Conservation (phyloP, 2,888 invertebrate genomes). For the Phengaris arion region DNA sequence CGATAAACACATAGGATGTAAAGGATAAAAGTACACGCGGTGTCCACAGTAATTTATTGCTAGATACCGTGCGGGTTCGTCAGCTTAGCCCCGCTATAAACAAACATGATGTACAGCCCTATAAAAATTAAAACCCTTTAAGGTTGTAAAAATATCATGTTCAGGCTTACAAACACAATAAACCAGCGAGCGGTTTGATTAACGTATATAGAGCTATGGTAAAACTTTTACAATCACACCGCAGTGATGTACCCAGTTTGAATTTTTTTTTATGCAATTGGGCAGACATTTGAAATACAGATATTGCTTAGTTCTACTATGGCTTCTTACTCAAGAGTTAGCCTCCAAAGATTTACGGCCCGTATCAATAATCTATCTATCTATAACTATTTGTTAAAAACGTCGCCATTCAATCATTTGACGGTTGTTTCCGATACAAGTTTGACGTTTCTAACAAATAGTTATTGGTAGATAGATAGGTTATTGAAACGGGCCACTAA, state of each 20-base stretch:
- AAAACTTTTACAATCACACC: neutral
- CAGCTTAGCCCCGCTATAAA: constrained; percentile 12
- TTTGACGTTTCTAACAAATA: too few relatives aligned
- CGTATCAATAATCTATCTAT: too few relatives aligned
- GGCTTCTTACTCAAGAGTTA: neutral
- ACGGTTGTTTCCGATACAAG: too few relatives aligned
- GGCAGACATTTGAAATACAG: neutral
- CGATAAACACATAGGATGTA: constrained; percentile 19
- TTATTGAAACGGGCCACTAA: too few relatives aligned
- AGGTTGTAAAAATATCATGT: constrained; percentile 22
- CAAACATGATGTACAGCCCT: constrained; percentile 23
- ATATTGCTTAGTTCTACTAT: neutral
- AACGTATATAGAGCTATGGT: constrained; percentile 4
- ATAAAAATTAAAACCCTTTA: constrained; percentile 26
- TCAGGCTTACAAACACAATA: constrained; percentile 8
- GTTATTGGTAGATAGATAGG: too few relatives aligned
- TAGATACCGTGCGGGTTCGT: constrained; percentile 16
- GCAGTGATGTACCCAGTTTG: neutral
- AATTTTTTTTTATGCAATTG: neutral
- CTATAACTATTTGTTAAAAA: too few relatives aligned
- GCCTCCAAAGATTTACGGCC: too few relatives aligned
- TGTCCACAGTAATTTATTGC: constrained; percentile 17
- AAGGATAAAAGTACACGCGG: neutral
- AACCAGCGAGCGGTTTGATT: constrained; percentile 19
- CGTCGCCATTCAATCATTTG: too few relatives aligned